Evolutionary conservation across 2,888 invertebrate genomes (phyloP).

Genomic region (Isotomurus palustris): DNA sequence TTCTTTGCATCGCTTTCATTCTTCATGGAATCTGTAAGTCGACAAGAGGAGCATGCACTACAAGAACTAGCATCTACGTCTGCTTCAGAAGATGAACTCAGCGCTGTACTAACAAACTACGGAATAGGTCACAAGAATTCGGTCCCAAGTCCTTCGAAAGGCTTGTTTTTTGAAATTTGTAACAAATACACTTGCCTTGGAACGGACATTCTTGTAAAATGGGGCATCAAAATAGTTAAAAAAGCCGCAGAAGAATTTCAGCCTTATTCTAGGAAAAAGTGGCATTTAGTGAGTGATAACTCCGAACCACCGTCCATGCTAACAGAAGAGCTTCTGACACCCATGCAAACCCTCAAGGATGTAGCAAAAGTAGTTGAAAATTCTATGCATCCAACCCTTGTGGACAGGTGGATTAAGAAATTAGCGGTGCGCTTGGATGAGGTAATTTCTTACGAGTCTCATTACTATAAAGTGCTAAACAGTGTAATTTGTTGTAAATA

Average conservation of each 20-base stretch:
- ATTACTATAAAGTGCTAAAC: not conserved
- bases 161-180: slow-evolving; percentile 35
- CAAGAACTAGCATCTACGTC: slow-evolving; percentile 6
- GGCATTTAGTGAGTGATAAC: slow-evolving; percentile 35
- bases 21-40: slow-evolving; percentile 30
- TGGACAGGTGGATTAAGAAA: slow-evolving; percentile 38
- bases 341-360: slow-evolving; percentile 26
- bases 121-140: slow-evolving; percentile 14
- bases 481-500: slow-evolving; percentile 1
- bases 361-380: slow-evolving; percentile 22
- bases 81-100: not conserved
- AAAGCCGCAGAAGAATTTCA: slow-evolving; percentile 22
- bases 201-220: slow-evolving; percentile 38
- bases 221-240: slow-evolving; percentile 28
- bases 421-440: slow-evolving; percentile 36
- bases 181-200: slow-evolving; percentile 34
- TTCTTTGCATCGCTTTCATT: slow-evolving; percentile 37
- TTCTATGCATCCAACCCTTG: slow-evolving; percentile 32
- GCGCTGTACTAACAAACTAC: slow-evolving; percentile 4
- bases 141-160: slow-evolving; percentile 25
- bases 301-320: slow-evolving; percentile 15
- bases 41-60: slow-evolving; percentile 20
- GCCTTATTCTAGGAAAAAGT: slow-evolving; percentile 32
- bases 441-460: slow-evolving; percentile 15
- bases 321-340: slow-evolving; percentile 18